Percentiles rank a stretch among this genome's conserved stretches.
These are phyloP conservation scores for Nematostella vectensis DNA, from an alignment of 92 coral and sea anemone genomes.

Conservation along the genomic window DNA sequence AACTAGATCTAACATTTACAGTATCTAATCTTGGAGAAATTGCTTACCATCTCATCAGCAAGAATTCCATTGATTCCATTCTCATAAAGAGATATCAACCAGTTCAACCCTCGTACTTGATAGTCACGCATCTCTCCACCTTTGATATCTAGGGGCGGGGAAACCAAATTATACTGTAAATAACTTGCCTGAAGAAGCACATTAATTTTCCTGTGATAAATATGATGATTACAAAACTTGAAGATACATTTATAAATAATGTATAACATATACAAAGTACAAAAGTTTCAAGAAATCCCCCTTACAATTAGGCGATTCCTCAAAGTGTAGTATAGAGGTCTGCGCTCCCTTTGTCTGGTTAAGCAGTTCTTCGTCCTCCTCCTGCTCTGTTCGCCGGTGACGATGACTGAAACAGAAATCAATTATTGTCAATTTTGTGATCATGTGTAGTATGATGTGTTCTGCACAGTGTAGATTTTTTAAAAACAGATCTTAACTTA, in stretches of 20 bases:
- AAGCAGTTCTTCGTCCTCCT: conserved; percentile 90
- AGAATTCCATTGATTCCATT: conserved; percentile 99
- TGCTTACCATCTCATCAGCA: conserved; percentile 98
- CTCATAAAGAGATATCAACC: conserved; percentile 94
- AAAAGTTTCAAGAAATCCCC: too few species aligned
- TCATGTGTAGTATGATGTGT: neutral
- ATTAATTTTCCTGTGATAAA: too few species aligned
- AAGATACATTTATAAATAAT: neutral
- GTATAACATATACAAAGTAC: too few species aligned
- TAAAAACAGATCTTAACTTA: too few species aligned
- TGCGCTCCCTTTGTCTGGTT: conserved; percentile 85
- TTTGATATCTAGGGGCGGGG: conserved; percentile 55
- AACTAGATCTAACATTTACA: too few species aligned
- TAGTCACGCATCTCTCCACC: conserved; percentile 98
- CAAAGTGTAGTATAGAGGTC: conserved; percentile 88
- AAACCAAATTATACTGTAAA: neutral
- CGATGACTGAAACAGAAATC: conserved; percentile 65
- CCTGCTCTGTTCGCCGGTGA: conserved; percentile 94
- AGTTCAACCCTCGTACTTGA: conserved; percentile 95
- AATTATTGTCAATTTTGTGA: neutral
- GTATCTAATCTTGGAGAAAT: too few species aligned
- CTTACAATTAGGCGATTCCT: conserved; percentile 94
- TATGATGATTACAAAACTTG: too few species aligned
- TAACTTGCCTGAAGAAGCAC: too few species aligned
- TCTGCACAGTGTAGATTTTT: too few species aligned